Evolutionary conservation across 2,797 vertebrate genomes (phyloP), one percentile per base, ranked within the genome.

Genomic region (Alcedo atthis): DNA sequence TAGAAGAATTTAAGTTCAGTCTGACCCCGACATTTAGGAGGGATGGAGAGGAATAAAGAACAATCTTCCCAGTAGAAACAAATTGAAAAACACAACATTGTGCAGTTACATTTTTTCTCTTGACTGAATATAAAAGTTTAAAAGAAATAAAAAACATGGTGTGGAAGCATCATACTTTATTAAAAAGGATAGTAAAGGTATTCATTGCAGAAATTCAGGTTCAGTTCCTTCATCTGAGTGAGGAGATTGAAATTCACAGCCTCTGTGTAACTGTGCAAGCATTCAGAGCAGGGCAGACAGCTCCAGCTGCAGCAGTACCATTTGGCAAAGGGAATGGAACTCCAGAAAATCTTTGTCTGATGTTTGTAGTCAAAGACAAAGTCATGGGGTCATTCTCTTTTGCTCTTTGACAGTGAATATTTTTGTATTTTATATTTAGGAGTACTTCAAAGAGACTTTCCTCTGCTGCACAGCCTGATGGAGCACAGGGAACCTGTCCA

Each of bases 361-460:
- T 51, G 12, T 48, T 87, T 78, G 16, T 15, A 55, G 69, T 78
- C 15, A 83, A 69, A 81, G n/a, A 28, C 24, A 67, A 92, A 90
- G n/a, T 71, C 81, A 59, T 35, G 14, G 11, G 35, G 35, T 69
- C 45, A 53, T 91, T 81, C 28, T 79, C 63, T 69, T 76, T 84
- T 79, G 37, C 28, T 68, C 67, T 64, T 84, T 93, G 5, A 66
- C 18, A 51, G 66, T 57, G 37, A 82, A 77, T 77, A 84, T 57
- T 88, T 94, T 77, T 86, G 24, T 67, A 46, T 67, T 86, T 88
- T 77, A 54, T 40, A 85, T 19, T 58, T 80, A 42, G 15, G 45
- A 40, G 30, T 75, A 79, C 53, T 95, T 92, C 69, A 89, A 28
- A 79, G 28, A 81, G 48, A 68, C 37, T 20, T 93, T 90, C 78